Base-by-base conservation (phyloP, 1,140 invertebrate species). In the Ceratosolen fusciceps region DNA sequence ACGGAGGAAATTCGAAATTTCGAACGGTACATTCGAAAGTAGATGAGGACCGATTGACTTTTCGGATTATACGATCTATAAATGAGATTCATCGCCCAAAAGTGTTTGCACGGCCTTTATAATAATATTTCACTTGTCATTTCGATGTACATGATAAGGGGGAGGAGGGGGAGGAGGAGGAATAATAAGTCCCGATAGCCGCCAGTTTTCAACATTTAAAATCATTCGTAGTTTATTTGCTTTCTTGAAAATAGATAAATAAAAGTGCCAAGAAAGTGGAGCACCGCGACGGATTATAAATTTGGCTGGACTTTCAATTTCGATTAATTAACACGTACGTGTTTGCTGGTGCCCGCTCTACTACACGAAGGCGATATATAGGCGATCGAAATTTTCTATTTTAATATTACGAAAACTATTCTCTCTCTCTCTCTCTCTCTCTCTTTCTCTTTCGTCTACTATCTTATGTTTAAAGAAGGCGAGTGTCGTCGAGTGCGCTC, bases 21-120 rank as follows among this genome's bases (percentile, higher is more conserved):
- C 70, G 70, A 70, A 47, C 24, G 47, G 2, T 54, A 73, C 21
- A 37, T 56, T 70, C 39, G 67, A 72, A 56, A 54, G 70, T 62
- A 21, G 26, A 47, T 29, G 31, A 37, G 1, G 26, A 47, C 24
- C 24, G 56, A 62, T 74, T 37, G 54, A 43, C 39, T 62, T 62
- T 74, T 73, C 34, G 47, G n/a, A 43, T 43, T 43, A 43, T 12
- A 54, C 21, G 26, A 8, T 14, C 52, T 71, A 49, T 47, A 71
- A 52, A 31, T 21, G 68, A 31, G 43, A 24, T 1, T 7, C 34
- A n/a, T 67, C 7, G 5, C 47, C 26, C 10, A 68, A n/a, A n/a
- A n/a, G n/a, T n/a, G n/a, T 29, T 68, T 68, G 16, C 29, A 26
- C 10, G n/a, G 39, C 3, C 2, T 12, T 56, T 16, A 52, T 39